Base-by-base conservation (phyloP, 2,888 invertebrate genomes). In the Deroplatys truncata region DNA sequence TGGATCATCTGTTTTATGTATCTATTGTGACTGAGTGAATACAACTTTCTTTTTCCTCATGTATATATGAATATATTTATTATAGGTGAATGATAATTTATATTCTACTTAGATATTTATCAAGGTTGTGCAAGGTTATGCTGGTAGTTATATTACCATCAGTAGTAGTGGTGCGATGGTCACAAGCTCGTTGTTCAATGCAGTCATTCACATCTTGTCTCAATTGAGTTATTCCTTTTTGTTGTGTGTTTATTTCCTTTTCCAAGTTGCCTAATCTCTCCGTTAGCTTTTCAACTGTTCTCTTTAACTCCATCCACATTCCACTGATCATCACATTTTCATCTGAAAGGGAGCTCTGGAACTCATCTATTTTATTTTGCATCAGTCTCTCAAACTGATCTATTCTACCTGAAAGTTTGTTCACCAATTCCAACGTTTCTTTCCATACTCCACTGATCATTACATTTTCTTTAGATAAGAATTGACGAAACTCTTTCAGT, bases 301-400 rank as follows among this genome's bases (percentile, higher is more conserved):
- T 83, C 16, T 82, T 16, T 25, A 82, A 82, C 16, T 87, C 87
- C 28, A 83, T 43, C 87, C 87, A 87, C 1, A 87, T 10, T 15
- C 83, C 82, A 87, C 87, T 87, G 28, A 87, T 87, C 87, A 87
- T 87, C 4, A 87, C n/a, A 82, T 87, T 87, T 35, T 87, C 87
- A 83, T 43, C 83, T 13, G 87, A 82, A n/a, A 87, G 87, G 43
- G 83, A 87, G 35, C 83, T 83, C 15, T 43, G 49, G 28, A 87
- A 87, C 25, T 87, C 82, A 28, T 87, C 87, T 43, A 87, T 72
- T 72, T 72, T 72, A 20, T 5, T 72, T 16, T 72, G 20, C 1
- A 25, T 72, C 8, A 20, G 7, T 72, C 5, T 20, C 4, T 72
- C 56, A 2, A 15, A 2, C 56, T 72, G 56, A 72, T 72, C 56